These are phyloP conservation scores for Cotesia typhae DNA, from an alignment of 1,140 invertebrate genomes.

Conservation along the genomic window DNA sequence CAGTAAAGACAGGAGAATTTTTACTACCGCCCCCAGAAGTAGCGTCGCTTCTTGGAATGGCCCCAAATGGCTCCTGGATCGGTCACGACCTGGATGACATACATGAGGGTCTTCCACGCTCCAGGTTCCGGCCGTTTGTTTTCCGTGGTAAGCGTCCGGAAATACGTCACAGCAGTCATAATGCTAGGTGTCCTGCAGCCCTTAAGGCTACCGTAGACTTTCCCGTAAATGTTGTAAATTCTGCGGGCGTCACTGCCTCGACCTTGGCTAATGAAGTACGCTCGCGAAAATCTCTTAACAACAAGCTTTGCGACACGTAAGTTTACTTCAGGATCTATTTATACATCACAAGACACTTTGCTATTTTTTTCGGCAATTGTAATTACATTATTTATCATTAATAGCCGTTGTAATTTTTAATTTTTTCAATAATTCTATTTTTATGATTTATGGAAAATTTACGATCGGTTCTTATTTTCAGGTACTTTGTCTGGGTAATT, in stretches of 20 bases:
- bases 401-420: not conserved
- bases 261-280: slow-evolving; percentile 46
- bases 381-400: not conserved
- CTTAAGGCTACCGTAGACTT: slow-evolving; percentile 59
- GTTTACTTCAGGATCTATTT: slow-evolving; percentile 19
- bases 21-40: slow-evolving; percentile 79
- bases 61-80: slow-evolving; percentile 50
- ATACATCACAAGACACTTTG: not conserved
- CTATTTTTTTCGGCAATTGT: not conserved
- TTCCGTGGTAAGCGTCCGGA: slow-evolving; percentile 53
- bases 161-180: slow-evolving; percentile 57
- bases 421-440: no score
- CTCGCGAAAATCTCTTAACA: slow-evolving; percentile 29
- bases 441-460: no score
- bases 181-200: slow-evolving; percentile 52
- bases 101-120: slow-evolving; percentile 41
- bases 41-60: slow-evolving; percentile 71
- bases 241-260: slow-evolving; percentile 44
- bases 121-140: slow-evolving; percentile 54
- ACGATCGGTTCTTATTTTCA: no score
- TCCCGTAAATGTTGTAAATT: slow-evolving; percentile 48
- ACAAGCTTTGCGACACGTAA: slow-evolving; percentile 37
- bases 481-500: no score
- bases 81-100: slow-evolving; percentile 44
- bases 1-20: slow-evolving; percentile 80